These are phyloP conservation scores for Ptilorrhoa leucosticta DNA, from an alignment of 2,113 vertebrate species.

Conservation along the genomic window DNA sequence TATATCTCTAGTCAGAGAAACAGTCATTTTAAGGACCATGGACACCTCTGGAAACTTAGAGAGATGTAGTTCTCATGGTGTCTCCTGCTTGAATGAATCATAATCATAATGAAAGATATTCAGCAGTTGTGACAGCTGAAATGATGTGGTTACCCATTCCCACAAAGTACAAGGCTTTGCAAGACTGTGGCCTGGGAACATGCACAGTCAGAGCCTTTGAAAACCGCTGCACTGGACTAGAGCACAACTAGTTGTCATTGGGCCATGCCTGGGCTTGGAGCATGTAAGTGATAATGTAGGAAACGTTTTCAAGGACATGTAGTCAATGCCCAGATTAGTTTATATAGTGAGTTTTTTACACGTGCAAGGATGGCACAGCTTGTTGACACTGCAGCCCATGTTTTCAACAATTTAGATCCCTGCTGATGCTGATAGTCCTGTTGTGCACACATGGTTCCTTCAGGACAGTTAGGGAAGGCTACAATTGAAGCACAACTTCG, in stretches of 20 bases:
- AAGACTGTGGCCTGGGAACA: background rate
- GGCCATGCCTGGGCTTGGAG: background rate
- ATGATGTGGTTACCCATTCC: background rate
- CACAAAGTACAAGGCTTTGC: background rate
- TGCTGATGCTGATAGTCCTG: background rate
- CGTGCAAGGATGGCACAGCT: background rate
- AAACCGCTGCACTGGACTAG: background rate
- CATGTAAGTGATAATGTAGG: background rate
- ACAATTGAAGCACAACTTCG: fast-evolving
- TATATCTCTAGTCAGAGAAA: background rate
- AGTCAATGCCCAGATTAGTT: background rate
- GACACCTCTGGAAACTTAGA: background rate
- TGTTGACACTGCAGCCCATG: background rate
- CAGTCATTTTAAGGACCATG: background rate
- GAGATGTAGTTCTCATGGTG: background rate
- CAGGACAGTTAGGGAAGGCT: background rate
- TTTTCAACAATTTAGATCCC: background rate
- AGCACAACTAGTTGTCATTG: background rate
- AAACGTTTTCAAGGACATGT: background rate
- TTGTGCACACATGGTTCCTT: background rate
- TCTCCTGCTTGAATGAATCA: background rate
- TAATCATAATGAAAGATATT: background rate
- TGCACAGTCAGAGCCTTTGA: background rate
- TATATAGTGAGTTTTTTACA: background rate
- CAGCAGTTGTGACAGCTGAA: background rate